Conservation (phyloP, 2,113 vertebrate species). For the Semnornis frantzii region DNA sequence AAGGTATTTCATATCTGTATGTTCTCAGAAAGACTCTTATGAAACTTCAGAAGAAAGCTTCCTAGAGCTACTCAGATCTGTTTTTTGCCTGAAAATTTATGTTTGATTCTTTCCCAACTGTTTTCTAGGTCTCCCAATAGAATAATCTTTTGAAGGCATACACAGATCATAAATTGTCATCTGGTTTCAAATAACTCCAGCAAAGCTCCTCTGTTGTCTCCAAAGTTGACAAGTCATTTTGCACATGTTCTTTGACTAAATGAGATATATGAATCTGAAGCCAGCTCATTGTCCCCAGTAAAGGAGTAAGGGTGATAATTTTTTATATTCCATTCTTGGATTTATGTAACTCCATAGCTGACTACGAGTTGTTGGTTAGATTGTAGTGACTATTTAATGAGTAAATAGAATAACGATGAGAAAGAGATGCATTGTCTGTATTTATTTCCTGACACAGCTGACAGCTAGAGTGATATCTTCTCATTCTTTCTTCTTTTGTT, state of each 20-base stretch:
- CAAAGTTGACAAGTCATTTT: not conserved
- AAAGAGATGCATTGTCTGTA: not conserved
- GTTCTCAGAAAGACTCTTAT: not conserved
- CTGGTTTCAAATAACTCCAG: not conserved
- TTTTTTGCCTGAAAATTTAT: not conserved
- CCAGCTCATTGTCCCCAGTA: not conserved
- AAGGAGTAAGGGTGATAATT: not conserved
- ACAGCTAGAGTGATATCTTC: conserved; percentile 42
- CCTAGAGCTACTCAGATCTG: not conserved
- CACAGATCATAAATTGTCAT: not conserved
- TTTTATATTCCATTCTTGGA: not conserved
- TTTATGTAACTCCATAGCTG: not conserved
- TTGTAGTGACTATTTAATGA: conserved; percentile 3
- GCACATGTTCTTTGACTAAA: not conserved
- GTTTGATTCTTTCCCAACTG: not conserved
- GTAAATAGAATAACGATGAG: not conserved
- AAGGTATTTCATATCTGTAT: not conserved
- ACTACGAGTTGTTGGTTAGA: conserved; percentile 12
- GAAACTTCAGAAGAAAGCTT: not conserved
- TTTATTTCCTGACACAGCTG: conserved; percentile 45
- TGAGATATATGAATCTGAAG: not conserved
- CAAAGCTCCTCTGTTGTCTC: not conserved
- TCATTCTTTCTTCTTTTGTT: conserved; percentile 47
- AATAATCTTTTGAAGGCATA: not conserved
- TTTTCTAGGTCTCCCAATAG: not conserved